phyloP scores from a whole-genome alignment of 2,888 invertebrate genomes.

The Antitype chi region DNA sequence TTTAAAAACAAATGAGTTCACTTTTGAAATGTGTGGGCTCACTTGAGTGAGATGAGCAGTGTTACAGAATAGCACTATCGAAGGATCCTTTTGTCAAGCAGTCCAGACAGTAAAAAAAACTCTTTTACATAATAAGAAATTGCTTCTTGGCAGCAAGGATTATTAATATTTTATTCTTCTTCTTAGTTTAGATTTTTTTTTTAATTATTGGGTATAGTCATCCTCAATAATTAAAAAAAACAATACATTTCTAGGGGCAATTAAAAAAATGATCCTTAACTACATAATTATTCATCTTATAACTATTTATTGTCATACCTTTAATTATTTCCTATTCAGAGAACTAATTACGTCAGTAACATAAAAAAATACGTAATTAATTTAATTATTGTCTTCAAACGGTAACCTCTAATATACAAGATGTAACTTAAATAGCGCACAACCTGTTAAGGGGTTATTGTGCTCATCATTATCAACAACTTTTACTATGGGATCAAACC shows the following conservation, averaged over 20 bases:
- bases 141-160: background rate
- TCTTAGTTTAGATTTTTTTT: too few relatives aligned
- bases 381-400: constrained; percentile 1
- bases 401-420: too few relatives aligned
- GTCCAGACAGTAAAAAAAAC: background rate
- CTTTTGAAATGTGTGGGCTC: background rate
- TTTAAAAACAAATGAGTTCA: too few relatives aligned
- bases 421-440: too few relatives aligned
- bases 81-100: background rate
- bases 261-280: constrained; percentile 22
- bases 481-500: too few relatives aligned
- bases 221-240: background rate
- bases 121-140: background rate
- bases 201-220: too few relatives aligned
- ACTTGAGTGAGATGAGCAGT: background rate
- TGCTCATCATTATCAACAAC: too few relatives aligned
- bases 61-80: background rate
- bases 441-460: too few relatives aligned
- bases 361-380: background rate
- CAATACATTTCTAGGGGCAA: background rate
- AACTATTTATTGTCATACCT: background rate
- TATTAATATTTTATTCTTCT: background rate
- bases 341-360: background rate
- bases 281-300: background rate
- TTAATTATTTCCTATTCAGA: constrained; percentile 26